Percentiles rank a stretch among this genome's conserved stretches.
Conservation (phyloP, 1,140 invertebrate genomes). For the Arion vulgaris region DNA sequence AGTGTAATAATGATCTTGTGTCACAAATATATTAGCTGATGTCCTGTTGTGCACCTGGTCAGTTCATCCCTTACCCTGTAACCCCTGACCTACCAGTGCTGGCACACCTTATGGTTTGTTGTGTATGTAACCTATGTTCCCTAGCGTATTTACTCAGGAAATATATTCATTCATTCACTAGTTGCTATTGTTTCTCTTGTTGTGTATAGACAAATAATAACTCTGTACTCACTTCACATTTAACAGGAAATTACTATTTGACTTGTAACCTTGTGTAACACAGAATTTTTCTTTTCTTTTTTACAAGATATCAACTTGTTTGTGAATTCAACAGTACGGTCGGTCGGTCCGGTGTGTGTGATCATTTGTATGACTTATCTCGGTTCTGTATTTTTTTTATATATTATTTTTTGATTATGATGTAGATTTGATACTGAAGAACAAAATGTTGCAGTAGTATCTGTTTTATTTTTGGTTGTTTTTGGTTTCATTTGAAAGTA, state of each 20-base stretch:
- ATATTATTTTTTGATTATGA: neutral
- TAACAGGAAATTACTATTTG: constrained; percentile 20
- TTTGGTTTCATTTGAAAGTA: neutral
- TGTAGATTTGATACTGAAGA: neutral
- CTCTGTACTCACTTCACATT: neutral
- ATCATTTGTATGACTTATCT: too few relatives aligned
- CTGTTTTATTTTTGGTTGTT: too few relatives aligned
- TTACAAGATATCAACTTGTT: neutral
- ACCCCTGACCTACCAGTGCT: neutral
- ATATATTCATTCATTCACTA: constrained; percentile 19
- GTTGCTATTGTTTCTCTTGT: neutral
- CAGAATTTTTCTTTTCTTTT: constrained; percentile 3
- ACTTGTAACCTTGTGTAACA: constrained; percentile 5
- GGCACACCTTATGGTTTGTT: neutral
- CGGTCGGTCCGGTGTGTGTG: too few relatives aligned
- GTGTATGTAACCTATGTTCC: neutral
- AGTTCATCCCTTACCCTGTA: too few relatives aligned
- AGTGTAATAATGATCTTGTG: neutral
- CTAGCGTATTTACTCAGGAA: constrained; percentile 33
- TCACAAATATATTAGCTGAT: constrained; percentile 1
- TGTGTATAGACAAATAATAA: neutral
- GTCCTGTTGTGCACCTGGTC: too few relatives aligned
- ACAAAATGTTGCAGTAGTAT: neutral
- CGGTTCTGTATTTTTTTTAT: too few relatives aligned
- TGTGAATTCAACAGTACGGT: neutral